Evolutionary conservation across 2,797 vertebrate genomes (phyloP).

Genomic region (Platyrinchus mystaceus): DNA sequence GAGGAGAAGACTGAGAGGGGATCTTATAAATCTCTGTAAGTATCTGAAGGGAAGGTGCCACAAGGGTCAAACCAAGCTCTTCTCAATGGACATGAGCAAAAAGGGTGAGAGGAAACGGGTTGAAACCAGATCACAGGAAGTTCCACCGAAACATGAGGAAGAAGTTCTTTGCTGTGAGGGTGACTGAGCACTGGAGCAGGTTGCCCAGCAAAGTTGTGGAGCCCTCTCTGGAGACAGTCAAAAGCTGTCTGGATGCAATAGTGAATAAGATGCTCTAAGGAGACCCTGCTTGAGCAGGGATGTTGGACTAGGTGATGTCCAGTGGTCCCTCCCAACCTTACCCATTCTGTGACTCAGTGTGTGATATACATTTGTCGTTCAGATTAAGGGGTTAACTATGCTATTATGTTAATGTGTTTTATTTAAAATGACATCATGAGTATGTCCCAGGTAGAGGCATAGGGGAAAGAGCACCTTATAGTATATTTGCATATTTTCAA

Average conservation of each 20-base stretch:
- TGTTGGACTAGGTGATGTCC: not conserved
- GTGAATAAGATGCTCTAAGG: not conserved
- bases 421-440: not conserved
- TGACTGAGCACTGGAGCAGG: not conserved
- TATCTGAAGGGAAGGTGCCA: not conserved
- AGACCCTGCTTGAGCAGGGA: not conserved
- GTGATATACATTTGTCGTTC: not conserved
- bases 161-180: not conserved
- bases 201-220: not conserved
- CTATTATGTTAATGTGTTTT: not conserved
- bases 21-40: not conserved
- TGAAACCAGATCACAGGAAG: not conserved
- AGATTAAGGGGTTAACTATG: not conserved
- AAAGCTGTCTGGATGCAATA: not conserved
- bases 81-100: not conserved
- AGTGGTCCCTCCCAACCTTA: not conserved
- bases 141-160: not conserved
- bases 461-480: not conserved
- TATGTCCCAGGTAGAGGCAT: not conserved
- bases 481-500: not conserved
- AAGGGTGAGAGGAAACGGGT: not conserved
- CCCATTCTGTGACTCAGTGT: not conserved
- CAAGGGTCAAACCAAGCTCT: not conserved
- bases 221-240: not conserved
- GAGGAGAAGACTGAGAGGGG: not conserved